phyloP scores from a whole-genome alignment of 2,888 invertebrate species.

The Capitulum mitella region DNA sequence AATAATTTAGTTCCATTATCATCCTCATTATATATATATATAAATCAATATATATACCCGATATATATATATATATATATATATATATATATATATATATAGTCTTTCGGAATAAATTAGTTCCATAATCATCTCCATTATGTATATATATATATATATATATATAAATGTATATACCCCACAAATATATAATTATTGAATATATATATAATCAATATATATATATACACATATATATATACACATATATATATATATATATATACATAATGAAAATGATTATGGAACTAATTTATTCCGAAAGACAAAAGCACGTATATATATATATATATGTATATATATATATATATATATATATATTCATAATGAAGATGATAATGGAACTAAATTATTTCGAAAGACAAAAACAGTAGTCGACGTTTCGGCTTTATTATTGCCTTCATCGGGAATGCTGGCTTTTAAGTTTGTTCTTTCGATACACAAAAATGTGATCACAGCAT shows the following conservation, averaged over 20 bases:
- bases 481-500: too few species aligned
- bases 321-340: constrained; percentile 27
- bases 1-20: too few species aligned
- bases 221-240: not conserved
- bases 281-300: too few species aligned
- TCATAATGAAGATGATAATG: too few species aligned
- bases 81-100: too few species aligned
- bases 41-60: not conserved
- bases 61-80: constrained; percentile 5
- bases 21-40: too few species aligned
- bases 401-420: too few species aligned
- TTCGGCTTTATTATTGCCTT: too few species aligned
- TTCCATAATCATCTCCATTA: not conserved
- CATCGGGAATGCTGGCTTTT: too few species aligned
- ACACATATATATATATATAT: not conserved
- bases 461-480: too few species aligned
- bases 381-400: too few species aligned
- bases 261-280: not conserved
- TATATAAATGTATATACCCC: not conserved
- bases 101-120: not conserved
- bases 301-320: too few species aligned
- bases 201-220: not conserved
- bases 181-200: not conserved
- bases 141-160: constrained; percentile 16
- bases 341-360: constrained; percentile 22